These are phyloP conservation scores for Heliconius aoede DNA, from an alignment of 2,888 invertebrate species.

Conservation along the genomic window DNA sequence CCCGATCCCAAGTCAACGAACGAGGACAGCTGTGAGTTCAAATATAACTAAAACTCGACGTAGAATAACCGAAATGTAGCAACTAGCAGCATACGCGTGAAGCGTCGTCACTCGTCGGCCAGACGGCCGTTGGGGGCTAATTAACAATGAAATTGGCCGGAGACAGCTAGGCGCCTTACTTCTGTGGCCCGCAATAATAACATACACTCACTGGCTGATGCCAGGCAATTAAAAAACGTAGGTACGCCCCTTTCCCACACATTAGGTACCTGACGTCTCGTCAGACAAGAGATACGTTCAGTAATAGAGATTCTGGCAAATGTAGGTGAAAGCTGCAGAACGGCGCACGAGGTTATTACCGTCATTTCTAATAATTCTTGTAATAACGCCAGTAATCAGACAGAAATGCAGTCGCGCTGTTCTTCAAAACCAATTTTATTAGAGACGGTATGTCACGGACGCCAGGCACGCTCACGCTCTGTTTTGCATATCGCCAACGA, in stretches of 20 bases:
- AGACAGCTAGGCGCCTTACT: slow-evolving; percentile 82
- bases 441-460: slow-evolving; percentile 55
- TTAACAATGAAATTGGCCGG: slow-evolving; percentile 77
- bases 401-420: slow-evolving; percentile 55
- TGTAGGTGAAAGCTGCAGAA: slow-evolving; percentile 68
- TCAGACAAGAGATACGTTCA: slow-evolving; percentile 55
- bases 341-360: slow-evolving; percentile 61
- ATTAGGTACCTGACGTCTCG: slow-evolving; percentile 61
- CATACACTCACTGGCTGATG: slow-evolving; percentile 65
- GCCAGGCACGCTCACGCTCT: slow-evolving; percentile 69
- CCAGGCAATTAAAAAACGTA: slow-evolving; percentile 71
- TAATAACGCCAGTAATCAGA: slow-evolving; percentile 64
- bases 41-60: slow-evolving; percentile 55
- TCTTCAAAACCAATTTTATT: slow-evolving; percentile 49
- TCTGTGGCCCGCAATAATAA: slow-evolving; percentile 74
- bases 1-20: slow-evolving; percentile 52
- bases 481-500: slow-evolving; percentile 78
- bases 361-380: slow-evolving; percentile 58
- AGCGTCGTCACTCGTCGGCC: slow-evolving; percentile 55
- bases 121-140: slow-evolving; percentile 71
- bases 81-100: slow-evolving; percentile 54
- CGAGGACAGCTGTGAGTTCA: slow-evolving; percentile 62
- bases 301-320: slow-evolving; percentile 59
- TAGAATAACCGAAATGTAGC: slow-evolving; percentile 54
- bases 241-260: slow-evolving; percentile 76